A percentile compares a stretch with the other conserved stretches of the same genome.
Conservation (phyloP, 2,113 vertebrate genomes). For the Esox niger region DNA sequence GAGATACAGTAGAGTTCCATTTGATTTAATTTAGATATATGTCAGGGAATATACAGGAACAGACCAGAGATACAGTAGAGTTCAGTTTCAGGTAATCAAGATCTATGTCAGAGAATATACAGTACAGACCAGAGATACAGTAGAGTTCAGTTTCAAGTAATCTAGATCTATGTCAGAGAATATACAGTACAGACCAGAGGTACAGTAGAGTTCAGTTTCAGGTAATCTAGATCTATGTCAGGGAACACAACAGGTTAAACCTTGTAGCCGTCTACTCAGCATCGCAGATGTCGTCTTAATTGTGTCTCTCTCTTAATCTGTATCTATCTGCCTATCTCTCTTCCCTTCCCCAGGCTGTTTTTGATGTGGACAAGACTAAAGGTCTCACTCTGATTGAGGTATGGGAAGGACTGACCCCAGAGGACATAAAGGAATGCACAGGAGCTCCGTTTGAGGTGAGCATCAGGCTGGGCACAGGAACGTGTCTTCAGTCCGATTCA, state of each 20-base stretch:
- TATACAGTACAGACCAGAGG: neutral
- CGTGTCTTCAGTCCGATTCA: neutral
- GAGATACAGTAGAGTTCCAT: no score
- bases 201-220: neutral
- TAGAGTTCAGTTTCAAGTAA: neutral
- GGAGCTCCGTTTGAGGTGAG: constrained; percentile 88
- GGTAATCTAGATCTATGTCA: neutral
- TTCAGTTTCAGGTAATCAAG: no score
- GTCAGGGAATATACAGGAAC: no score
- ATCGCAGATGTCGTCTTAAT: neutral
- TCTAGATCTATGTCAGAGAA: neutral
- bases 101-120: no score
- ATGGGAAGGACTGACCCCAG: constrained; percentile 87
- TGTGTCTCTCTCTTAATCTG: neutral
- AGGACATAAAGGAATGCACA: constrained; percentile 90
- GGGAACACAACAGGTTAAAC: neutral
- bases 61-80: no score
- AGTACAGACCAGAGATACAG: no score
- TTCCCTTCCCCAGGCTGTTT: constrained; percentile 80
- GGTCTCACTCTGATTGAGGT: constrained; percentile 91
- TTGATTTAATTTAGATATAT: no score
- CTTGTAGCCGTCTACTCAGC: neutral
- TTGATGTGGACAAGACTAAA: constrained; percentile 89
- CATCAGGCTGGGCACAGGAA: no score
- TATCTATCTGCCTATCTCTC: no score